Evolutionary conservation across 2,113 vertebrate species (phyloP).

Genomic region (Seriola aureovittata): DNA sequence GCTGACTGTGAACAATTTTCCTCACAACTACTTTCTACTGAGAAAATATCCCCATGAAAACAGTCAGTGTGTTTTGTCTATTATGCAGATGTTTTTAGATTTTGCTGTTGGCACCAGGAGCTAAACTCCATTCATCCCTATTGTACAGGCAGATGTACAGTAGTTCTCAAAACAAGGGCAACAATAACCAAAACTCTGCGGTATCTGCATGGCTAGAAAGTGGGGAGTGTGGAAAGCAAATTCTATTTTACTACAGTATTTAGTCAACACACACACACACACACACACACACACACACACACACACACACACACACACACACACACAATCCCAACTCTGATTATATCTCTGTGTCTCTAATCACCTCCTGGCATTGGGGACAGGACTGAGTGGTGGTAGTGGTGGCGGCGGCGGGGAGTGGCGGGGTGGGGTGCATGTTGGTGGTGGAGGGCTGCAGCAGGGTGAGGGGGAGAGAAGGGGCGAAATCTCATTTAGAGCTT

Average conservation of each 20-base stretch:
- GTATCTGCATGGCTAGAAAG: too few species aligned
- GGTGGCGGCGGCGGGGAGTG: constrained; percentile 55
- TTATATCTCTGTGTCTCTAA: constrained; percentile 79
- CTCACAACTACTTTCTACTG: not conserved
- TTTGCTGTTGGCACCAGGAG: not conserved
- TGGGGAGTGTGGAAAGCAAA: not conserved
- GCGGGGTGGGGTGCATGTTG: constrained; percentile 32
- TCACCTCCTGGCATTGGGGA: constrained; percentile 82
- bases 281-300: constrained; percentile 9
- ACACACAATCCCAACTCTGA: constrained; percentile 58
- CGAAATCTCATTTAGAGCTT: constrained; percentile 97
- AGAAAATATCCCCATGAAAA: not conserved
- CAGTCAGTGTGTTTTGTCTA: not conserved
- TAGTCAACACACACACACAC: not conserved
- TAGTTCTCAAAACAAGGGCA: not conserved
- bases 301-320: not conserved
- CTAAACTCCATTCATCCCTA: not conserved
- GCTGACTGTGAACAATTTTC: not conserved
- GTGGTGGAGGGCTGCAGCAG: constrained; percentile 63
- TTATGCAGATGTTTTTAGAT: not conserved
- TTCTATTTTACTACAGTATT: not conserved
- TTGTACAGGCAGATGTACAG: not conserved
- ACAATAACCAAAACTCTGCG: not conserved
- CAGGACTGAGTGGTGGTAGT: constrained; percentile 77
- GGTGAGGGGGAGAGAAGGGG: constrained; percentile 85